A percentile compares a stretch with the other conserved stretches of the same genome.
These are phyloP conservation scores for Mycteria americana DNA, from an alignment of 2,797 vertebrate genomes.

Conservation along the genomic window DNA sequence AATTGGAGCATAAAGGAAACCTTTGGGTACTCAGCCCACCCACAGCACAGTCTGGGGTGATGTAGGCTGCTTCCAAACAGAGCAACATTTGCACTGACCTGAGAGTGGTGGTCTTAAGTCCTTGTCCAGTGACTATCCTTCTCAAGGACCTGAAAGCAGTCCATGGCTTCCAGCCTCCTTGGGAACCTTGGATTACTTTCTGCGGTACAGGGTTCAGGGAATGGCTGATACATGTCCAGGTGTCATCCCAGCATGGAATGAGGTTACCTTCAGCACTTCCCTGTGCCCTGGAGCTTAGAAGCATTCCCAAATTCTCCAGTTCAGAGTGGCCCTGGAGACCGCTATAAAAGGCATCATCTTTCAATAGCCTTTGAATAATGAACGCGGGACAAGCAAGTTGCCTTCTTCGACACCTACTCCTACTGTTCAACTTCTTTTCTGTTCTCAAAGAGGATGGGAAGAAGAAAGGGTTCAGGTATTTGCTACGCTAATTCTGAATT, in stretches of 20 bases:
- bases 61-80: neutral
- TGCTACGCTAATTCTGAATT: neutral
- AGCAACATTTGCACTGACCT: neutral
- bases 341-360: neutral
- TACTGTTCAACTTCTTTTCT: neutral
- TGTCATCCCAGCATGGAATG: neutral
- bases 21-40: neutral
- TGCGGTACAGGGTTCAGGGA: neutral
- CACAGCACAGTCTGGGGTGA: neutral
- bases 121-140: neutral
- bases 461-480: neutral
- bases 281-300: neutral
- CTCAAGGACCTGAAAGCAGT: neutral
- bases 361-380: neutral
- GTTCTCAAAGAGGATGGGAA: neutral
- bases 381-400: neutral
- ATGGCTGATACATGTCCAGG: rapidly evolving
- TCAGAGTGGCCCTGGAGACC: neutral
- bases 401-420: neutral
- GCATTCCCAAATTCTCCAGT: neutral
- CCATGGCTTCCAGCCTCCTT: neutral
- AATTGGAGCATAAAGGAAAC: neutral
- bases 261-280: neutral
- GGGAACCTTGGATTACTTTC: neutral
- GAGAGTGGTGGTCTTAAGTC: neutral